phyloP scores from a whole-genome alignment of 2,797 vertebrate genomes.

The Acrocephalus scirpaceus region DNA sequence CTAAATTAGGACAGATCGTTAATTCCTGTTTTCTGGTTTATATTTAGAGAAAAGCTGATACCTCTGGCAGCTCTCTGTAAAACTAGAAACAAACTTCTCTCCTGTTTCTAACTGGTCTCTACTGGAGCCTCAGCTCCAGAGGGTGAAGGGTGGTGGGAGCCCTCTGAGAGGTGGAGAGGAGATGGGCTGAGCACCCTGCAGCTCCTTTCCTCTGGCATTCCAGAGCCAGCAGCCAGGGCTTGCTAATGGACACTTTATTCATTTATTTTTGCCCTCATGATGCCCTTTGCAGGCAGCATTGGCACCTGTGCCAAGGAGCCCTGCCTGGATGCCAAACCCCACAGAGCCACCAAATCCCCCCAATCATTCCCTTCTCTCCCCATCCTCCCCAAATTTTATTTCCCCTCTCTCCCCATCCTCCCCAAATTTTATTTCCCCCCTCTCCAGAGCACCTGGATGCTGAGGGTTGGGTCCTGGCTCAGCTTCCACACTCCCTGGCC shows the following conservation, averaged over 20 bases:
- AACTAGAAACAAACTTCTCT: neutral
- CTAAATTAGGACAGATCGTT: conserved; percentile 44
- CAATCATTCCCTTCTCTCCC: neutral
- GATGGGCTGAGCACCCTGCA: neutral
- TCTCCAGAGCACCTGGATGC: neutral
- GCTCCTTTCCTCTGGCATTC: neutral
- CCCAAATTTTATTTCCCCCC: neutral
- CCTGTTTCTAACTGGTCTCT: neutral
- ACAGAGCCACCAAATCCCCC: neutral
- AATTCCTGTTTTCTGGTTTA: conserved; percentile 36
- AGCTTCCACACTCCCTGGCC: rapidly evolving
- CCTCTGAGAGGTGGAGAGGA: rapidly evolving
- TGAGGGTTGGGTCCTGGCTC: neutral
- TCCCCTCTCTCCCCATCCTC: neutral
- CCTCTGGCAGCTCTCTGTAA: neutral
- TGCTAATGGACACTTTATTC: neutral
- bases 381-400: neutral
- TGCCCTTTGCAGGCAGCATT: neutral
- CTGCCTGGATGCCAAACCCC: neutral
- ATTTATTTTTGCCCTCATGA: neutral
- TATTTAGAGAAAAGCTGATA: conserved; percentile 38
- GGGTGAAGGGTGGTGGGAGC: neutral
- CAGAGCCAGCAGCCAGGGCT: neutral
- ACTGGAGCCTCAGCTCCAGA: neutral
- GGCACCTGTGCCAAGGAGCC: neutral